phyloP scores from a whole-genome alignment of 2,888 invertebrate genomes.

The Cryptophagus acutangulus region DNA sequence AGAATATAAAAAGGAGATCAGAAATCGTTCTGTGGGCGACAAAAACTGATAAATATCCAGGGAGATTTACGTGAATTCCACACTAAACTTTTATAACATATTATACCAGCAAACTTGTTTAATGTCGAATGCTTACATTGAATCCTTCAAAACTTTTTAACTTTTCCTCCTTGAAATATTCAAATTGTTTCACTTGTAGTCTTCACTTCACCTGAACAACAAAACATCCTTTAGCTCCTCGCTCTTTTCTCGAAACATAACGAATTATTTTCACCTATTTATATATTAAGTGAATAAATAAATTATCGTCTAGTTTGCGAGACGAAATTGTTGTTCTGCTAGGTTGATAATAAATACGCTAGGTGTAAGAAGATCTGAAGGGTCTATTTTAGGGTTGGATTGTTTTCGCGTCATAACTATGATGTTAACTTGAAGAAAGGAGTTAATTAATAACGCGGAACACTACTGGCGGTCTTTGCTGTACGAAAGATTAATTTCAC shows the following conservation, averaged over 20 bases:
- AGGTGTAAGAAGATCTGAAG: not conserved
- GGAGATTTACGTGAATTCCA: slow-evolving; percentile 42
- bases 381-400: slow-evolving; percentile 19
- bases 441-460: slow-evolving; percentile 33
- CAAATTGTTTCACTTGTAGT: too few relatives aligned
- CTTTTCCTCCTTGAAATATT: slow-evolving; percentile 2
- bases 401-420: slow-evolving; percentile 29
- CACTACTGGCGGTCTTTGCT: slow-evolving; percentile 29
- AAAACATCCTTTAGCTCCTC: too few relatives aligned
- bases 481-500: slow-evolving; percentile 32
- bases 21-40: slow-evolving; percentile 49
- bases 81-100: slow-evolving; percentile 33
- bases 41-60: slow-evolving; percentile 49
- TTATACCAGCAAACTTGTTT: slow-evolving; percentile 32
- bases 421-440: slow-evolving; percentile 30
- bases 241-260: too few relatives aligned
- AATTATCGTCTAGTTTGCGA: not conserved
- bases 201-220: too few relatives aligned
- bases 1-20: slow-evolving; percentile 51
- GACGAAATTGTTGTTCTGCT: not conserved
- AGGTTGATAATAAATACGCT: not conserved
- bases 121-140: slow-evolving; percentile 28
- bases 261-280: too few relatives aligned
- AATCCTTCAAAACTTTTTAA: slow-evolving; percentile 17
- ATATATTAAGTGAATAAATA: not conserved